These are phyloP conservation scores for Pluvianellus socialis DNA, from an alignment of 2,113 vertebrate genomes.

Conservation along the genomic window DNA sequence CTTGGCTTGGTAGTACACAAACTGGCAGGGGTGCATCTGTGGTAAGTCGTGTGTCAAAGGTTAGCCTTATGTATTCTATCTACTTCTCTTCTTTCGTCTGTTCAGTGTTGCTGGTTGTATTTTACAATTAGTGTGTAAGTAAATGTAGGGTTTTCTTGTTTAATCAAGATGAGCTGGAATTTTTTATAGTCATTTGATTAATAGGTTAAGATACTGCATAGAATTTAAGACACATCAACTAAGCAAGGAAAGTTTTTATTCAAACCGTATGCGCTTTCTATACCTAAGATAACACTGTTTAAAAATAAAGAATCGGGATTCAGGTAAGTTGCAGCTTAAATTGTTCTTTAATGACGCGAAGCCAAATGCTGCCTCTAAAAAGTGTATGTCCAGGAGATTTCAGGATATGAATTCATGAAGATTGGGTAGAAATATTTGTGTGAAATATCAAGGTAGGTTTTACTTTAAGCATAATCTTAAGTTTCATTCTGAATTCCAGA, in stretches of 20 bases:
- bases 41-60: constrained; percentile 75
- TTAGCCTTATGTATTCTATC: background rate
- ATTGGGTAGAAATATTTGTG: background rate
- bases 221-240: background rate
- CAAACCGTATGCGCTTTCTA: background rate
- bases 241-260: background rate
- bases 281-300: background rate
- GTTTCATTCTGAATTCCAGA: background rate
- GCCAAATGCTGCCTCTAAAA: background rate
- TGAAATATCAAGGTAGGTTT: background rate
- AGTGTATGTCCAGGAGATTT: background rate
- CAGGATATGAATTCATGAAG: background rate
- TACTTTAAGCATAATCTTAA: background rate
- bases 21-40: constrained; percentile 94
- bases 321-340: background rate
- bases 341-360: background rate
- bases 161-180: background rate
- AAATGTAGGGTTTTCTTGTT: background rate
- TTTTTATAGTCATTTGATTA: background rate
- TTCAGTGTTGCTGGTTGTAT: background rate
- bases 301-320: background rate
- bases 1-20: constrained; percentile 93
- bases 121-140: background rate
- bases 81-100: background rate
- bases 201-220: background rate